These are phyloP conservation scores for Torymus auratus DNA, from an alignment of 2,888 invertebrate species.

Conservation along the genomic window DNA sequence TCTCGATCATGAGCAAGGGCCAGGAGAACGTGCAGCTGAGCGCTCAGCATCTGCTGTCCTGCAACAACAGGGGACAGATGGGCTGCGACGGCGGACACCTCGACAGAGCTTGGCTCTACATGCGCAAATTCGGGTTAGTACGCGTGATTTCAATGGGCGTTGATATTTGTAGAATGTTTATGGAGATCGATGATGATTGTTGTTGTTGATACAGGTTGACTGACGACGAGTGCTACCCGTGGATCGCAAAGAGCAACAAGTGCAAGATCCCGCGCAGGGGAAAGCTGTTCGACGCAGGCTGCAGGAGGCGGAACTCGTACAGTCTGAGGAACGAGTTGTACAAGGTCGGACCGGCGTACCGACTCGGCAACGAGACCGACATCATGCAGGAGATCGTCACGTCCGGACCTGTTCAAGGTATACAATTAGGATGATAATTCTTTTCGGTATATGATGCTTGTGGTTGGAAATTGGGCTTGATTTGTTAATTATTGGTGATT, in stretches of 20 bases:
- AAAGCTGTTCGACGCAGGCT: slow-evolving; percentile 79
- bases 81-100: slow-evolving; percentile 93
- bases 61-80: slow-evolving; percentile 86
- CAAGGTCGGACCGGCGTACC: slow-evolving; percentile 87
- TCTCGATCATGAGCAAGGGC: slow-evolving; percentile 91
- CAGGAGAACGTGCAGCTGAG: slow-evolving; percentile 85
- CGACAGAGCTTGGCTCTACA: slow-evolving; percentile 94
- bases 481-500: neutral
- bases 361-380: slow-evolving; percentile 86
- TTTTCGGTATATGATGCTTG: slow-evolving; percentile 1
- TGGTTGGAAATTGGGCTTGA: neutral
- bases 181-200: no score
- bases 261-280: slow-evolving; percentile 81
- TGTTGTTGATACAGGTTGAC: slow-evolving; percentile 82
- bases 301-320: slow-evolving; percentile 75
- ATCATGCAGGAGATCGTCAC: slow-evolving; percentile 94
- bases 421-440: slow-evolving; percentile 36
- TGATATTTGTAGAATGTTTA: no score
- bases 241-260: slow-evolving; percentile 80
- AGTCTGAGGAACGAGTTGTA: slow-evolving; percentile 81
- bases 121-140: slow-evolving; percentile 85
- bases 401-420: slow-evolving; percentile 95
- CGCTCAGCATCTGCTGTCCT: slow-evolving; percentile 91
- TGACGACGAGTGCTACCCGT: slow-evolving; percentile 91
- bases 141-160: no score